These are phyloP conservation scores for Drosophila santomea DNA, from an alignment of 1,140 invertebrate species.

Conservation along the genomic window DNA sequence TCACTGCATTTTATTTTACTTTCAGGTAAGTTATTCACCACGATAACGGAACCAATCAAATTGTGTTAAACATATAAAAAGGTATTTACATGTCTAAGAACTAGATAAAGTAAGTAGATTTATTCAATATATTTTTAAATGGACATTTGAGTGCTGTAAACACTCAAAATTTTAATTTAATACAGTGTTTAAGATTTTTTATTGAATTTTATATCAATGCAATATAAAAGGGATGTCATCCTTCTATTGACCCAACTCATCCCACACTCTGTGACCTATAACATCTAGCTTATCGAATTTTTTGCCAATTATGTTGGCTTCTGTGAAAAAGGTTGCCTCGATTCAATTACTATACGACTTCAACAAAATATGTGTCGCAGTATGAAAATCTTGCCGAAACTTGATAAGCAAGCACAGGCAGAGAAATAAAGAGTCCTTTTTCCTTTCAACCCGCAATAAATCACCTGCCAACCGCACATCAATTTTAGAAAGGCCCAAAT, in stretches of 20 bases:
- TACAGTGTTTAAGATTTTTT: background rate
- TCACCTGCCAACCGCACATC: slow-evolving; percentile 51
- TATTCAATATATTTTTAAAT: background rate
- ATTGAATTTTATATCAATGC: slow-evolving; percentile 24
- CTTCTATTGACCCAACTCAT: slow-evolving; percentile 22
- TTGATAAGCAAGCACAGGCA: slow-evolving; percentile 40
- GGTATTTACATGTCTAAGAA: background rate
- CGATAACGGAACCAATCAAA: background rate
- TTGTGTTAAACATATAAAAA: background rate
- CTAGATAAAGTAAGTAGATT: too few relatives aligned
- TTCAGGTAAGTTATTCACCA: slow-evolving; percentile 11
- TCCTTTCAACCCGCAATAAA: slow-evolving; percentile 33
- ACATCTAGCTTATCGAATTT: slow-evolving; percentile 13
- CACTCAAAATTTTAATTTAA: too few relatives aligned
- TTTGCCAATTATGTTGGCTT: slow-evolving; percentile 39
- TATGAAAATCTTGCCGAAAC: slow-evolving; percentile 27
- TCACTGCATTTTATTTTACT: slow-evolving; percentile 1
- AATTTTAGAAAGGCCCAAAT: slow-evolving; percentile 24
- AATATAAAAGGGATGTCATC: slow-evolving; percentile 4
- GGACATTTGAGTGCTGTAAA: background rate
- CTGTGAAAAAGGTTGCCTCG: slow-evolving; percentile 28
- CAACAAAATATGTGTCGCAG: slow-evolving; percentile 34
- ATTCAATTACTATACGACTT: slow-evolving; percentile 38
- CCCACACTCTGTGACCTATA: slow-evolving; percentile 14
- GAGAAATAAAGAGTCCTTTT: slow-evolving; percentile 3